A percentile compares a stretch with the other conserved stretches of the same genome.
Conservation (phyloP, 2,113 vertebrate genomes). For the Pelusios castaneus region DNA sequence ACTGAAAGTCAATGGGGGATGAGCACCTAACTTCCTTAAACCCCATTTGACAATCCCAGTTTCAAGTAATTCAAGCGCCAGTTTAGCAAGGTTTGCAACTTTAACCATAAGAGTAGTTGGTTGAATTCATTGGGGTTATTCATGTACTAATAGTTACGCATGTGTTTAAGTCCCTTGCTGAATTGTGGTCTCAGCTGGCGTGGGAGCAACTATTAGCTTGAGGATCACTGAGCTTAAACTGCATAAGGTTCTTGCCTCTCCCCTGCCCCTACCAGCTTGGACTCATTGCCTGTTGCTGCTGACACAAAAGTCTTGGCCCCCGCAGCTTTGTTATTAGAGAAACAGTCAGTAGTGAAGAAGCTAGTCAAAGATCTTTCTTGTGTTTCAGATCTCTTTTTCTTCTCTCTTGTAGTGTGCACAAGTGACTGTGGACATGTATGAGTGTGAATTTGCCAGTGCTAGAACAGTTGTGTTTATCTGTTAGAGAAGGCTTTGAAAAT, state of each 20-base stretch:
- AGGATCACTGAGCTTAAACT: neutral
- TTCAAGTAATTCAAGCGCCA: neutral
- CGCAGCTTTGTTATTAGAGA: neutral
- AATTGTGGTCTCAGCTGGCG: neutral
- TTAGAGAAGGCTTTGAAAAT: neutral
- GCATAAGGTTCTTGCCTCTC: neutral
- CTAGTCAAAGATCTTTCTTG: neutral
- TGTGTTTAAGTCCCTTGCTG: neutral
- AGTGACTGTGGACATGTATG: neutral
- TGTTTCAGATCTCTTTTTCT: neutral
- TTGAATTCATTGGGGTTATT: neutral
- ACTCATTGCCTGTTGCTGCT: neutral
- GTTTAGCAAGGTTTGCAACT: neutral
- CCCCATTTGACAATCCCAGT: neutral
- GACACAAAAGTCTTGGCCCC: neutral
- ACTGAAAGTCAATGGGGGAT: neutral
- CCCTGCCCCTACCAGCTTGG: neutral
- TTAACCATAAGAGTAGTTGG: neutral
- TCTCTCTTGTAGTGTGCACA: neutral
- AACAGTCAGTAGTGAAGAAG: rapidly evolving
- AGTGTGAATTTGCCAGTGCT: neutral
- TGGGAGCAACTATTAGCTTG: neutral
- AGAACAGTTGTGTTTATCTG: neutral
- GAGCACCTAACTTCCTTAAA: neutral
- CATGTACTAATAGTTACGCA: neutral